phyloP scores from a whole-genome alignment of 2,113 vertebrate species.

The human (Homo sapiens) region GRCh38 chr1:101138001-101138500 shows the following conservation, averaged over 20 bases:
- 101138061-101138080: not conserved
- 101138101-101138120: too few relatives aligned
- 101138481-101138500: not conserved
- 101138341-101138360: not conserved
- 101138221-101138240: not conserved
- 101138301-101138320: not conserved
- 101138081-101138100: not conserved
- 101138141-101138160: not conserved
- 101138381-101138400: not conserved
- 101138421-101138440: not conserved
- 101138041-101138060: not conserved
- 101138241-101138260: not conserved
- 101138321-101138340: not conserved
- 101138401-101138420: not conserved
- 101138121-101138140: not conserved
- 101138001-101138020: not conserved
- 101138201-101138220: not conserved
- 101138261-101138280: not conserved
- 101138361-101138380: not conserved
- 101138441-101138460: not conserved
- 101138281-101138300: not conserved
- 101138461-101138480: not conserved
- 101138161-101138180: not conserved
- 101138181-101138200: not conserved
- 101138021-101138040: not conserved